Percentiles rank a stretch among this genome's conserved stretches.
Conservation (phyloP, 2,797 vertebrate genomes). For the Luscinia megarhynchos region DNA sequence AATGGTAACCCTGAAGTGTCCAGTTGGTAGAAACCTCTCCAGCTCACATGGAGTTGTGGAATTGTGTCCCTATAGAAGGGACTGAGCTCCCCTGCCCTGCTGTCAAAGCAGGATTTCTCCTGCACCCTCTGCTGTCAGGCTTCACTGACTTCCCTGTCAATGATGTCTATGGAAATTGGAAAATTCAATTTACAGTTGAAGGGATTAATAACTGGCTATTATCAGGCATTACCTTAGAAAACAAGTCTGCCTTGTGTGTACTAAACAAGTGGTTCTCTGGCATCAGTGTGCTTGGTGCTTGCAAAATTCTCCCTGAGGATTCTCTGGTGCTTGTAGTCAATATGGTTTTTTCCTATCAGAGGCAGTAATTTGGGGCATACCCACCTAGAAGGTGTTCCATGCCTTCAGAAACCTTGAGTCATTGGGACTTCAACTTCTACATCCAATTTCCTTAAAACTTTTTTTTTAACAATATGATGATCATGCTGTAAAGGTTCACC, state of each 20-base stretch:
- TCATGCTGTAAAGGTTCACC: not conserved
- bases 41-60: not conserved
- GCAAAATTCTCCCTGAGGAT: not conserved
- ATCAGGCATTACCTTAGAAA: not conserved
- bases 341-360: not conserved
- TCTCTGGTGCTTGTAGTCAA: not conserved
- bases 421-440: not conserved
- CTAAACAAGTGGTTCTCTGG: not conserved
- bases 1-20: not conserved
- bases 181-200: conserved; percentile 19
- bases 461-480: not conserved
- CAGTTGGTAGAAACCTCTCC: not conserved
- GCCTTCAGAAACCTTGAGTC: not conserved
- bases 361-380: not conserved
- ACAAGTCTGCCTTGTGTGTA: not conserved
- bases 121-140: not conserved
- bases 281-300: not conserved
- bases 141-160: not conserved
- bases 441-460: not conserved
- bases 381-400: not conserved
- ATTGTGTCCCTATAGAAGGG: not conserved
- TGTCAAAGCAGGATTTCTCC: not conserved
- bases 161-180: not conserved
- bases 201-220: conserved; percentile 30
- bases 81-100: not conserved